Evolutionary conservation across 2,113 vertebrate species (phyloP).

Genomic region (Cacatua alba): DNA sequence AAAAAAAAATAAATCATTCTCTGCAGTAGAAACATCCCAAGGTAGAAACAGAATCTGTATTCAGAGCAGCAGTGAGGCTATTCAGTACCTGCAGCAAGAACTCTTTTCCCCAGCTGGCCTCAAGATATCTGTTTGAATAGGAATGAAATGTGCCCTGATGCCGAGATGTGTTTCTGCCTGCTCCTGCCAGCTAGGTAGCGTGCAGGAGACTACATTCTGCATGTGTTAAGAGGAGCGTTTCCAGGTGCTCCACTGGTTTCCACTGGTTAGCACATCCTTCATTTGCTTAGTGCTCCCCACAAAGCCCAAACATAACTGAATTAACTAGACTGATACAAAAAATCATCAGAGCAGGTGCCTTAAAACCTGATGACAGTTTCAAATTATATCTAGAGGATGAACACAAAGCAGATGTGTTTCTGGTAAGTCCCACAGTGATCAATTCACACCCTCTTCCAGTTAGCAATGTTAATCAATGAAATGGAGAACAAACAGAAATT

Average conservation of each 20-base stretch:
- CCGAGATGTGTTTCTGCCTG: background rate
- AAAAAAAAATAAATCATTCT: background rate
- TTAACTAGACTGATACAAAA: background rate
- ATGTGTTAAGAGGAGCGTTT: background rate
- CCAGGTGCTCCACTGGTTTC: background rate
- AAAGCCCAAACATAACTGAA: background rate
- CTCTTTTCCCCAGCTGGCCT: background rate
- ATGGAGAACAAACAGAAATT: background rate
- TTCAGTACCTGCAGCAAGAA: background rate
- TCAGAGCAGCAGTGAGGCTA: background rate
- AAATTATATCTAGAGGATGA: background rate
- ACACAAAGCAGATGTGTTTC: background rate
- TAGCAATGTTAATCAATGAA: background rate
- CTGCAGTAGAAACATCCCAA: background rate
- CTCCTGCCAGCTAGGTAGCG: background rate
- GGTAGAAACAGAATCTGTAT: background rate
- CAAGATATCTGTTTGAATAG: background rate
- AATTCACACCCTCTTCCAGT: background rate
- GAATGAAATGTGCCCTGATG: background rate
- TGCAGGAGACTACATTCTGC: background rate
- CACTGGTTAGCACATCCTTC: background rate
- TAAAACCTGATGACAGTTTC: background rate
- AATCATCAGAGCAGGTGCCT: background rate
- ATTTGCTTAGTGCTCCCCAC: background rate
- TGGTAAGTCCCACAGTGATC: background rate